Evolutionary conservation across 2,888 invertebrate genomes (phyloP).

Genomic region (Agonum fuliginosum): DNA sequence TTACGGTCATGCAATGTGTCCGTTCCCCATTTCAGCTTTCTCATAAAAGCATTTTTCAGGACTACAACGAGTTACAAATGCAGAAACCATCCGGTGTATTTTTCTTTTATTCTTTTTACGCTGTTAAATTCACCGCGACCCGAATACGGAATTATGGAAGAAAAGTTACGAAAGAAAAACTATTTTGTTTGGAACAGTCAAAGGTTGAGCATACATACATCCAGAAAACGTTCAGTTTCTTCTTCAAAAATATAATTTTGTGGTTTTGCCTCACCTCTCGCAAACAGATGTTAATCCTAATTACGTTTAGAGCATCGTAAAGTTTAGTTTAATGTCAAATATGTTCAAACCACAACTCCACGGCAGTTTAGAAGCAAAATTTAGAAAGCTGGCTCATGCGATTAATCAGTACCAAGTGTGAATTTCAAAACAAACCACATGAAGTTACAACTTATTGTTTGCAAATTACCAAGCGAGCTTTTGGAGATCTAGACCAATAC

Average conservation of each 20-base stretch:
- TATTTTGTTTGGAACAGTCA: no score
- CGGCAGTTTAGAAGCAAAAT: neutral
- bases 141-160: constrained; percentile 33
- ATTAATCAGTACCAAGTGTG: constrained; percentile 2
- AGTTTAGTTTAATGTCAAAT: no score
- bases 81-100: constrained; percentile 26
- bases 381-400: neutral
- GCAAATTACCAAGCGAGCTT: neutral
- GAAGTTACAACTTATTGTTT: neutral
- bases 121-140: constrained; percentile 19
- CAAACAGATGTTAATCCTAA: no score
- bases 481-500: neutral
- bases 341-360: no score
- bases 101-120: constrained; percentile 33
- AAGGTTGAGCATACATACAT: no score
- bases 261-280: no score
- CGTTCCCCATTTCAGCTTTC: neutral
- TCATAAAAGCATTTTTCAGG: constrained; percentile 34
- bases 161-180: constrained; percentile 1
- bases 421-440: neutral
- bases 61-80: constrained; percentile 38
- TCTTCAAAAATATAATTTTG: no score
- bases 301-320: no score
- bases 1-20: constrained; percentile 43
- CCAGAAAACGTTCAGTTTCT: no score